These are phyloP conservation scores for Periophthalmus modestus DNA, from an alignment of 2,113 vertebrate genomes.

Conservation along the genomic window DNA sequence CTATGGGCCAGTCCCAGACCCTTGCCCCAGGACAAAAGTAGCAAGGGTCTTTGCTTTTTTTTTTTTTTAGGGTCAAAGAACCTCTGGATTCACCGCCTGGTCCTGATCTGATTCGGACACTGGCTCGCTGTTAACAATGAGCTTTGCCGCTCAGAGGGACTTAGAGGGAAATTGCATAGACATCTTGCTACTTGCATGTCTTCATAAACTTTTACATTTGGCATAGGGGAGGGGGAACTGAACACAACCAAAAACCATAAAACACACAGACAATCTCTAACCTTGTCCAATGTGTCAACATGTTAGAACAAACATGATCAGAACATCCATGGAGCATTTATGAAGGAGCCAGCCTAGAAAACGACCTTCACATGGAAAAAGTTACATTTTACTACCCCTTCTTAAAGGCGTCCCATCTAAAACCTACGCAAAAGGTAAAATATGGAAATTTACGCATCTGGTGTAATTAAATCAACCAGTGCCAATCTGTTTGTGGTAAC, in stretches of 20 bases:
- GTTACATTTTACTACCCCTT: not conserved
- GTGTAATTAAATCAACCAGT: too few relatives aligned
- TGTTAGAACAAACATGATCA: conserved; percentile 41
- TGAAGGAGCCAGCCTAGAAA: conserved; percentile 35
- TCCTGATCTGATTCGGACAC: conserved; percentile 47
- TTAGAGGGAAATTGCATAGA: conserved; percentile 77
- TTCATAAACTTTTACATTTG: conserved; percentile 74
- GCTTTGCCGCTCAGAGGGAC: conserved; percentile 33
- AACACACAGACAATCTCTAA: conserved; percentile 58
- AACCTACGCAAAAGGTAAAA: not conserved
- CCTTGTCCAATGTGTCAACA: conserved; percentile 56
- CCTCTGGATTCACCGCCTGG: conserved; percentile 50
- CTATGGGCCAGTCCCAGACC: conserved; percentile 14
- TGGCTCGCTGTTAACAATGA: conserved; percentile 23
- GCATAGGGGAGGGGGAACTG: conserved; percentile 44
- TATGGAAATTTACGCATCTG: too few relatives aligned
- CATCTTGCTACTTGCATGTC: conserved; percentile 73
- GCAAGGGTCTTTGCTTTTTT: conserved; percentile 49
- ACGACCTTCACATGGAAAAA: not conserved
- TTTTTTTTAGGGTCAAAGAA: conserved; percentile 37
- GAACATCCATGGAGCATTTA: conserved; percentile 22
- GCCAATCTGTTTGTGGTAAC: not conserved
- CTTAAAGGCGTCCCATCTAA: not conserved
- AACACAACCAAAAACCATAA: conserved; percentile 55
- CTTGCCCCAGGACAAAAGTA: conserved; percentile 43